phyloP scores from a whole-genome alignment of 2,113 vertebrate species.

The Cathartes aura region DNA sequence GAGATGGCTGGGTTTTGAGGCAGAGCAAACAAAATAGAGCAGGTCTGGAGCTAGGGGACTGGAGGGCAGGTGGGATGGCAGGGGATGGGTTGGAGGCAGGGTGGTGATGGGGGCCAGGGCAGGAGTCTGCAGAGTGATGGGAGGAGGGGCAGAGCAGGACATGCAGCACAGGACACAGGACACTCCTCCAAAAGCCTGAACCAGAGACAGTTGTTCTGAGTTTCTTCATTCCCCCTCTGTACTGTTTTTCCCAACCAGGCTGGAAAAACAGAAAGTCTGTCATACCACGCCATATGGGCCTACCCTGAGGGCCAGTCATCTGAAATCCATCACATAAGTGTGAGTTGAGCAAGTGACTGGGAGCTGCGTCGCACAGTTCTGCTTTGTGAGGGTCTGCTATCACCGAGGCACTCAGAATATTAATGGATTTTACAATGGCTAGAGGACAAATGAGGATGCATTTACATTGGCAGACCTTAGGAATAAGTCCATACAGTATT shows the following conservation, averaged over 20 bases:
- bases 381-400: background rate
- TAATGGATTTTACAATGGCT: background rate
- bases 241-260: background rate
- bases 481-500: background rate
- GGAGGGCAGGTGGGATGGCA: background rate
- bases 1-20: background rate
- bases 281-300: background rate
- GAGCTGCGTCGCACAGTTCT: background rate
- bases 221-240: background rate
- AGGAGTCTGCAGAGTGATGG: background rate
- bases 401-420: background rate
- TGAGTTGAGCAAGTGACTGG: background rate
- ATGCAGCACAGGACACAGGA: background rate
- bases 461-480: background rate
- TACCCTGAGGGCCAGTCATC: slow-evolving; percentile 43
- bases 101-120: background rate
- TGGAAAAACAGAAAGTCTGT: background rate
- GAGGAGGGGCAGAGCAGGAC: background rate
- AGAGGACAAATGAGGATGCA: background rate
- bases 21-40: background rate
- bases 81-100: background rate
- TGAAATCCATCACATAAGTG: background rate
- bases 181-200: background rate
- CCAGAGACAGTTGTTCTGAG: background rate
- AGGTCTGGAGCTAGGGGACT: background rate